Conservation (phyloP, 2,888 invertebrate genomes). For the Cantharis lateralis region DNA sequence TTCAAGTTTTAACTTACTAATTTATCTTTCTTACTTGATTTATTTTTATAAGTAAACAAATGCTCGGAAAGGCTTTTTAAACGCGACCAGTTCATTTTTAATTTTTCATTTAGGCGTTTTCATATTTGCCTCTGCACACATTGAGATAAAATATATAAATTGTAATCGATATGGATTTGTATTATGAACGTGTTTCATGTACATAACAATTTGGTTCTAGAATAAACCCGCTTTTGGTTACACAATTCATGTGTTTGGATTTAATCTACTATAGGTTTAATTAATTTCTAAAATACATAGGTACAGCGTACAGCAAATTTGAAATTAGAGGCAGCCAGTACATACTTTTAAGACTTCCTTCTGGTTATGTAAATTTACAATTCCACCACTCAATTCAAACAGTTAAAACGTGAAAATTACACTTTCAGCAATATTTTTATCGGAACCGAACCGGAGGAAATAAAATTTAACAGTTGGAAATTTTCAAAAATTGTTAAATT, state of each 20-base stretch:
- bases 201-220: neutral
- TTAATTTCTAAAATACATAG: slow-evolving; percentile 22
- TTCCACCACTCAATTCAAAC: no score
- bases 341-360: neutral
- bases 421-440: no score
- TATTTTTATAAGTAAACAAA: neutral
- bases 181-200: neutral
- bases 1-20: neutral
- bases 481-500: no score
- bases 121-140: neutral
- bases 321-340: neutral
- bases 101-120: neutral
- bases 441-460: no score
- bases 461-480: no score
- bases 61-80: neutral
- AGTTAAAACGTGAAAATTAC: no score
- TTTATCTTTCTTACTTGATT: neutral
- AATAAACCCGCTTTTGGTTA: neutral
- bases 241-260: slow-evolving; percentile 8
- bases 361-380: neutral
- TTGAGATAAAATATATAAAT: neutral
- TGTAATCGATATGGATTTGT: neutral
- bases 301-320: neutral
- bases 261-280: slow-evolving; percentile 19
- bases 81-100: no score